Conservation (phyloP, 2,888 invertebrate species). For the Dione vanillae region DNA sequence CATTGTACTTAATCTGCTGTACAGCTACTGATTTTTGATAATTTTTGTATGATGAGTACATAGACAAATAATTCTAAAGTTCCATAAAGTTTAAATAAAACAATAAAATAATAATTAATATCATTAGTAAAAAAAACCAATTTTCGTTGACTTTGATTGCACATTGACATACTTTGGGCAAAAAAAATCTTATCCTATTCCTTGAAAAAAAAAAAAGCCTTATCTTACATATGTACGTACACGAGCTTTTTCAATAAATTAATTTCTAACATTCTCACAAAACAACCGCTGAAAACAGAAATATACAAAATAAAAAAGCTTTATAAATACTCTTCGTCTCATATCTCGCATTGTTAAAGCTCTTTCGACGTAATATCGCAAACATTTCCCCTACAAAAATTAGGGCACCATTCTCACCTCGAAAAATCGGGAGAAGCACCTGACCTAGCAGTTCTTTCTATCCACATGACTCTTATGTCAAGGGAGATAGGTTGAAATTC, state of each 20-base stretch:
- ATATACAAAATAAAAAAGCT: constrained; percentile 16
- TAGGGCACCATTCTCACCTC: constrained; percentile 80
- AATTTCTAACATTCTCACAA: constrained; percentile 9
- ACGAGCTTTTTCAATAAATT: neutral
- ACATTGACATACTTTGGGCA: no score
- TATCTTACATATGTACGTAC: no score
- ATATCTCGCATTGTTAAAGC: constrained; percentile 45
- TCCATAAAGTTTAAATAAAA: no score
- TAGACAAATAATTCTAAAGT: no score
- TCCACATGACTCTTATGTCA: constrained; percentile 47
- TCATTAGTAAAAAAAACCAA: no score
- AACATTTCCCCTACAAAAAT: constrained; percentile 70
- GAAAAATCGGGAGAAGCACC: constrained; percentile 68
- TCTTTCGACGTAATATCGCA: constrained; percentile 67
- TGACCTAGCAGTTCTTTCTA: constrained; percentile 50
- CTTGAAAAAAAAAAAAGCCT: no score
- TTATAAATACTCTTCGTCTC: constrained; percentile 22
- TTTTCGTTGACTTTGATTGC: no score
- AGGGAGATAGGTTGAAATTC: constrained; percentile 49
- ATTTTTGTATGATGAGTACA: no score
- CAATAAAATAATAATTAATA: no score
- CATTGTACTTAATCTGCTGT: neutral
- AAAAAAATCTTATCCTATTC: no score
- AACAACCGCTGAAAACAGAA: neutral
- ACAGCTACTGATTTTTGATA: neutral